Conservation (phyloP, 1,140 invertebrate species). For the Gryllus bimaculatus region DNA sequence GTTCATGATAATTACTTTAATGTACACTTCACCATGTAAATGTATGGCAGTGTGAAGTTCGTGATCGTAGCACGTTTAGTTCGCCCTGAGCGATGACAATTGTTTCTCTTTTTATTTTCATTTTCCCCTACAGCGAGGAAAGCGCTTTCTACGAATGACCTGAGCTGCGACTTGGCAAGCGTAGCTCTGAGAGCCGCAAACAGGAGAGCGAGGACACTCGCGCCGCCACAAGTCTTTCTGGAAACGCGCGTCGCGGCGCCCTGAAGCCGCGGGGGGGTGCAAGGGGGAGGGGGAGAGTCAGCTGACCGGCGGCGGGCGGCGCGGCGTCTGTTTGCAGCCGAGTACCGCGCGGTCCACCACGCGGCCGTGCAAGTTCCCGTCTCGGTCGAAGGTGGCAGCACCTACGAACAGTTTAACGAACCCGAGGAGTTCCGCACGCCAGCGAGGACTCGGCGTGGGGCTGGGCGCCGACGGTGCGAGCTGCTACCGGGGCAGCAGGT, state of each 20-base stretch:
- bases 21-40: too few species aligned
- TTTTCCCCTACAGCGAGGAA: too few species aligned
- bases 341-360: neutral
- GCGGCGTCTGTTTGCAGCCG: slow-evolving; percentile 14
- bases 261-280: neutral
- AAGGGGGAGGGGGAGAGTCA: neutral
- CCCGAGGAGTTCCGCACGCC: slow-evolving; percentile 54
- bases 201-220: too few species aligned
- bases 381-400: slow-evolving; percentile 15
- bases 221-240: too few species aligned
- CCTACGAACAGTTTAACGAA: slow-evolving; percentile 19
- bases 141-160: too few species aligned
- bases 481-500: slow-evolving; percentile 11
- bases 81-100: too few species aligned
- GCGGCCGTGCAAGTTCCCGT: slow-evolving; percentile 16
- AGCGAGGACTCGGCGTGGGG: slow-evolving; percentile 74
- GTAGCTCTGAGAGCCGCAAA: too few species aligned
- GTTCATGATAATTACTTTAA: too few species aligned
- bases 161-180: too few species aligned
- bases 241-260: neutral
- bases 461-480: slow-evolving; percentile 38
- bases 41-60: too few species aligned
- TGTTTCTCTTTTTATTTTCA: too few species aligned
- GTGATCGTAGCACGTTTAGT: too few species aligned
- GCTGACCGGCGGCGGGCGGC: neutral